A percentile compares a stretch with the other conserved stretches of the same genome.
phyloP scores from a whole-genome alignment of 92 coral and sea anemone species.

The Bergia puertoricense region DNA sequence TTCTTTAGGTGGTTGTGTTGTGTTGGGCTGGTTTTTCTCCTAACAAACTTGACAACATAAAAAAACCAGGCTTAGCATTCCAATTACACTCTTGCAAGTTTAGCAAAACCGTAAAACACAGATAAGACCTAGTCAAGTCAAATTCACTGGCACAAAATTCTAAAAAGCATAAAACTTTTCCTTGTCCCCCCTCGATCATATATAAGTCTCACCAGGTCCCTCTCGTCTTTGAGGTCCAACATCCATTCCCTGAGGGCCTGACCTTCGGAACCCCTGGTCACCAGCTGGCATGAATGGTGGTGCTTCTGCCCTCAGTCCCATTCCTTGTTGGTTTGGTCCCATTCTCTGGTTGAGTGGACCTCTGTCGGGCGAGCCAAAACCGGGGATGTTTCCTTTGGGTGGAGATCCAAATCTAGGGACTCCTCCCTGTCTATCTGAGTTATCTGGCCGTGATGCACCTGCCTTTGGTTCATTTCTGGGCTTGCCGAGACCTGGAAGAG shows the following conservation, averaged over 20 bases:
- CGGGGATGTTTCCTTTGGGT: constrained; percentile 33
- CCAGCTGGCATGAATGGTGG: constrained; percentile 36
- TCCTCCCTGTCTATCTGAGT: constrained; percentile 31
- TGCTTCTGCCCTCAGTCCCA: constrained; percentile 23
- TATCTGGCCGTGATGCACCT: constrained; percentile 9
- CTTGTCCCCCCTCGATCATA: neutral
- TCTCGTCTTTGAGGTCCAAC: constrained; percentile 28
- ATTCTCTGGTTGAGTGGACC: constrained; percentile 31
- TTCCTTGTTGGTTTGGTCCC: constrained; percentile 15
- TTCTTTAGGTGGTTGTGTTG: too few relatives aligned
- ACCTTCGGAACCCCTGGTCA: constrained; percentile 5
- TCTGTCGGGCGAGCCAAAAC: constrained; percentile 22
- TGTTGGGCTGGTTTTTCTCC: too few relatives aligned
- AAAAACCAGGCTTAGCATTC: too few relatives aligned
- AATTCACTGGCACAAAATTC: neutral
- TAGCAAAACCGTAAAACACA: too few relatives aligned
- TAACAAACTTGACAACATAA: too few relatives aligned
- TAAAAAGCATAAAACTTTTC: neutral
- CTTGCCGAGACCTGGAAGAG: constrained; percentile 33
- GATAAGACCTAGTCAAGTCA: neutral
- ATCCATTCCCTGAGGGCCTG: constrained; percentile 15
- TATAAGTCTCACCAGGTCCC: constrained; percentile 20
- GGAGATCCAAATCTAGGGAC: constrained; percentile 18
- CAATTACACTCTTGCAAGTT: too few relatives aligned
- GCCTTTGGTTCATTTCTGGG: constrained; percentile 16